phyloP scores from a whole-genome alignment of 2,797 vertebrate species.

The Phoxinus dragarum region DNA sequence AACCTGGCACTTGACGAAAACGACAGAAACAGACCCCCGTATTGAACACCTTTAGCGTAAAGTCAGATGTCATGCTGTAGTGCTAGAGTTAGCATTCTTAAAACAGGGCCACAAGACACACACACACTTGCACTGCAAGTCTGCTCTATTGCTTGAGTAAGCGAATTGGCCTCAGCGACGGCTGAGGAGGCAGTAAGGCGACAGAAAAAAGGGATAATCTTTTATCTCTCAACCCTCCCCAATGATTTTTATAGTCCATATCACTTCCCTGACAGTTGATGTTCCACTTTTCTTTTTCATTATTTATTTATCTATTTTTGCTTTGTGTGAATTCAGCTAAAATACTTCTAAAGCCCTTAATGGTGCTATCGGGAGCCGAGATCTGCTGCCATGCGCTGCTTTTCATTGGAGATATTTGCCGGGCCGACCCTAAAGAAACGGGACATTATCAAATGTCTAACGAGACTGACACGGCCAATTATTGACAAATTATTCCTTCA shows the following conservation, averaged over 20 bases:
- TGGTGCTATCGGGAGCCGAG: slow-evolving; percentile 75
- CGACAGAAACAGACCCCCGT: slow-evolving; percentile 28
- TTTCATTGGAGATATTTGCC: slow-evolving; percentile 72
- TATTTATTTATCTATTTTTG: slow-evolving; percentile 86
- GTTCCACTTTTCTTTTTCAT: slow-evolving; percentile 82
- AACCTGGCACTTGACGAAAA: background rate
- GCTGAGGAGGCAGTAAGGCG: slow-evolving; percentile 80
- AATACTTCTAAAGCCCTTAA: slow-evolving; percentile 85
- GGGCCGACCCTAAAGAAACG: slow-evolving; percentile 69
- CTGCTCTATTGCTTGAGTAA: slow-evolving; percentile 80
- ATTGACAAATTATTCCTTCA: slow-evolving; percentile 85
- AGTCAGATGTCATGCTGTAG: slow-evolving; percentile 47
- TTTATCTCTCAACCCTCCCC: slow-evolving; percentile 79
- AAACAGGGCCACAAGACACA: slow-evolving; percentile 47
- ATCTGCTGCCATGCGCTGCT: slow-evolving; percentile 83
- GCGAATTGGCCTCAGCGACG: slow-evolving; percentile 77
- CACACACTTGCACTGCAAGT: slow-evolving; percentile 55
- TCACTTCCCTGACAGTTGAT: slow-evolving; percentile 81
- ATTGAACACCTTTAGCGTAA: slow-evolving; percentile 50
- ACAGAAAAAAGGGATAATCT: slow-evolving; percentile 79
- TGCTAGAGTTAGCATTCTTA: slow-evolving; percentile 68
- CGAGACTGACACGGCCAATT: slow-evolving; percentile 83
- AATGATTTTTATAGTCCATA: slow-evolving; percentile 83
- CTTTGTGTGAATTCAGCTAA: slow-evolving; percentile 88
- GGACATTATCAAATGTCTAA: slow-evolving; percentile 78